Percentiles rank a stretch among this genome's conserved stretches.
Conservation (phyloP, 2,113 vertebrate species). For the Ophthalmolycus amberensis region DNA sequence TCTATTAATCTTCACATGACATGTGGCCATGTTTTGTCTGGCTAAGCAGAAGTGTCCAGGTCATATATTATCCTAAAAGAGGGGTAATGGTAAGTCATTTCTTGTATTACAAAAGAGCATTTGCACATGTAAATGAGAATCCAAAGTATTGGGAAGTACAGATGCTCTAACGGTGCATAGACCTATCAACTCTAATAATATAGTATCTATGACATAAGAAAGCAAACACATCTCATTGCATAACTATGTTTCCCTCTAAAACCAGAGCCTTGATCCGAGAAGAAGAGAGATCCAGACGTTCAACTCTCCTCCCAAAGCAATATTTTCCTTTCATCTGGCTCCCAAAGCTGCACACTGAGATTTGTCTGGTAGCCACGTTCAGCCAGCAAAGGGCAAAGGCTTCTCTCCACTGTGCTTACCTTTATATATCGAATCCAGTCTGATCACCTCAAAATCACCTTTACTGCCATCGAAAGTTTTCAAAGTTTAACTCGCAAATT, state of each 20-base stretch:
- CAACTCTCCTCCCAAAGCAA: constrained; percentile 35
- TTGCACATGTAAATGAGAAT: neutral
- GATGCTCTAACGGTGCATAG: neutral
- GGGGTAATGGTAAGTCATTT: neutral
- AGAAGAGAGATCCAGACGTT: constrained; percentile 33
- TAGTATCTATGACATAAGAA: constrained; percentile 27
- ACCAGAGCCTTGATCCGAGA: constrained; percentile 25
- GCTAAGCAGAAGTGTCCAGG: constrained; percentile 13
- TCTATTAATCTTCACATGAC: constrained; percentile 31
- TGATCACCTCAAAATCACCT: constrained; percentile 41
- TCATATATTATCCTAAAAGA: constrained; percentile 13
- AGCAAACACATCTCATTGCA: constrained; percentile 30
- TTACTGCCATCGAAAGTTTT: constrained; percentile 32
- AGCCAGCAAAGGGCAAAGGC: constrained; percentile 17
- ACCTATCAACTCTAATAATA: neutral
- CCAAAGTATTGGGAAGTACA: constrained; percentile 16
- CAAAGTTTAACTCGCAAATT: constrained; percentile 36
- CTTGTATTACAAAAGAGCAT: neutral
- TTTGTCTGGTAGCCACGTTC: constrained; percentile 50
- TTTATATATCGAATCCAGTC: constrained; percentile 34
- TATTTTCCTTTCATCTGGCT: constrained; percentile 51
- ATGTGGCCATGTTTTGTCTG: constrained; percentile 33
- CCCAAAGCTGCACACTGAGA: constrained; percentile 54
- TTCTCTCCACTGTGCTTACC: constrained; percentile 34
- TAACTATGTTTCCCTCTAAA: constrained; percentile 27